Percentiles rank a stretch among this genome's conserved stretches.
phyloP scores from a whole-genome alignment of 2,888 invertebrate species.

The Parnassius glacialis region DNA sequence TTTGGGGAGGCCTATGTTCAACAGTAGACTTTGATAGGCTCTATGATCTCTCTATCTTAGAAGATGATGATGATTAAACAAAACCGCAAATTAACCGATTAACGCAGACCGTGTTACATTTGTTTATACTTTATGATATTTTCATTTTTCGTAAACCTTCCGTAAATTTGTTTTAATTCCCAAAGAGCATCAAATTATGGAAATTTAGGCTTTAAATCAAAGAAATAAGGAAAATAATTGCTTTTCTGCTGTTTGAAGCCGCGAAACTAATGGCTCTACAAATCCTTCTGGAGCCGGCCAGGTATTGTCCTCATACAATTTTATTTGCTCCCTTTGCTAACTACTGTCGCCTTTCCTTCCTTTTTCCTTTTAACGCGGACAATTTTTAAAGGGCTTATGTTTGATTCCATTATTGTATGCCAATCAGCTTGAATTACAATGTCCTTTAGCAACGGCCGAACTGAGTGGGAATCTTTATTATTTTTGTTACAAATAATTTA shows the following conservation, averaged over 20 bases:
- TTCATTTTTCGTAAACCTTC: too few relatives aligned
- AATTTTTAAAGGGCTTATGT: slow-evolving; percentile 79
- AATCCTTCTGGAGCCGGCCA: slow-evolving; percentile 68
- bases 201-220: slow-evolving; percentile 24
- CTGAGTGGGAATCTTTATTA: slow-evolving; percentile 68
- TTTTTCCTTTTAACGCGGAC: slow-evolving; percentile 75
- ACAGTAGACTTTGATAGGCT: too few relatives aligned
- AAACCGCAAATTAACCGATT: too few relatives aligned
- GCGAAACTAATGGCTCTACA: slow-evolving; percentile 72
- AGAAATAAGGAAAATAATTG: slow-evolving; percentile 18
- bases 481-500: slow-evolving; percentile 73
- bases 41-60: too few relatives aligned
- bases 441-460: slow-evolving; percentile 75
- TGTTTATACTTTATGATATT: too few relatives aligned
- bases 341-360: slow-evolving; percentile 60
- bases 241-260: slow-evolving; percentile 12
- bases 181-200: neutral
- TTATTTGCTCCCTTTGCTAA: slow-evolving; percentile 66
- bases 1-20: too few relatives aligned
- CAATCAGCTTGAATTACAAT: slow-evolving; percentile 80
- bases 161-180: too few relatives aligned
- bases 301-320: slow-evolving; percentile 70
- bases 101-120: too few relatives aligned
- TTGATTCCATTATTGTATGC: slow-evolving; percentile 81
- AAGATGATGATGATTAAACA: too few relatives aligned